Conservation (phyloP, 2,797 vertebrate species). For the Gouania willdenowi region DNA sequence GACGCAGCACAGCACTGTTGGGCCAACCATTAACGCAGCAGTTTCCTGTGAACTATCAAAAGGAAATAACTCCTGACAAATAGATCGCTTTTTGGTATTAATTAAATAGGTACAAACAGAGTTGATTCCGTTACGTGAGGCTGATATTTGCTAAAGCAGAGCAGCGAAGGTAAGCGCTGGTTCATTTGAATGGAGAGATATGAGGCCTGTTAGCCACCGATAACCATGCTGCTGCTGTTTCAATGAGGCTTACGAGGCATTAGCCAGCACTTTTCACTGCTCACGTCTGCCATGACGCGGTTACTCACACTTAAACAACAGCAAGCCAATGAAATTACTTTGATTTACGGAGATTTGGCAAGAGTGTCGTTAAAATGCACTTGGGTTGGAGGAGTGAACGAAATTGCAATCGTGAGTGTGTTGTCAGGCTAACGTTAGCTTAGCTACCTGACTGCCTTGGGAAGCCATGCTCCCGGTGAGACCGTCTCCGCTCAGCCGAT, state of each 20-base stretch:
- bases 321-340: neutral
- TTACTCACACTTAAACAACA: neutral
- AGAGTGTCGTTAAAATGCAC: too few relatives aligned
- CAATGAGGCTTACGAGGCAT: constrained; percentile 67
- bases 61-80: constrained; percentile 26
- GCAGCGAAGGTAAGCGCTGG: neutral
- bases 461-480: constrained; percentile 83
- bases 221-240: constrained; percentile 66
- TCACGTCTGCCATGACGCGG: constrained; percentile 61
- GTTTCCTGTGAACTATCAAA: constrained; percentile 37
- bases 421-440: constrained; percentile 60
- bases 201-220: constrained; percentile 67
- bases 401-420: constrained; percentile 15
- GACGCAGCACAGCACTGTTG: constrained; percentile 59
- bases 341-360: too few relatives aligned
- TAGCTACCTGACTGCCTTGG: constrained; percentile 79
- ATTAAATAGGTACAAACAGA: neutral
- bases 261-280: constrained; percentile 67
- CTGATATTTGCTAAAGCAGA: neutral
- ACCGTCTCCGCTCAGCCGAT: constrained; percentile 63
- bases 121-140: neutral
- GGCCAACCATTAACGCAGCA: constrained; percentile 71
- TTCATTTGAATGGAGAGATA: constrained; percentile 57
- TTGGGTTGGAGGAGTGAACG: neutral
- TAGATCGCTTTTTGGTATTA: neutral